Conservation (phyloP, 1,140 invertebrate species). For the Wiebesia pumilae region DNA sequence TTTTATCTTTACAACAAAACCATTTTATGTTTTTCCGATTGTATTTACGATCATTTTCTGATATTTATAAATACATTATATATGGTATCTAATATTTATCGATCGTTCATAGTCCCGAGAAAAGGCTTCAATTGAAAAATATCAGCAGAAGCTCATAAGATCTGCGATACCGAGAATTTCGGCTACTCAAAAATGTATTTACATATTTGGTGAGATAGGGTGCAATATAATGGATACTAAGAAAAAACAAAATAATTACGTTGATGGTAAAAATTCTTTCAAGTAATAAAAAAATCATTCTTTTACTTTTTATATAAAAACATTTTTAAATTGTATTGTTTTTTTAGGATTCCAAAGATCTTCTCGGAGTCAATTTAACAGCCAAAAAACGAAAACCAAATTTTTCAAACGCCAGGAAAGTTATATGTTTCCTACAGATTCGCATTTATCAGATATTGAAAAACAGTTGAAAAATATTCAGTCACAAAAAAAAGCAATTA, state of each 20-base stretch:
- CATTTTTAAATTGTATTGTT: not conserved
- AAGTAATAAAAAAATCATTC: constrained; percentile 25
- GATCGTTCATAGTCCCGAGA: constrained; percentile 32
- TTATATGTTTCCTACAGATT: not conserved
- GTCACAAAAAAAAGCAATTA: constrained; percentile 40
- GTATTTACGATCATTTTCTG: not conserved
- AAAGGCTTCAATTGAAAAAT: constrained; percentile 4
- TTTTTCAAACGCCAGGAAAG: constrained; percentile 3
- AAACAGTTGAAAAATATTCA: constrained; percentile 43
- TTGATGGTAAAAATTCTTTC: constrained; percentile 29
- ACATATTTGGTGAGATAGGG: constrained; percentile 19
- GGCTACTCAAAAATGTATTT: constrained; percentile 39
- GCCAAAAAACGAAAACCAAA: constrained; percentile 1
- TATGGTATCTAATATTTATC: not conserved
- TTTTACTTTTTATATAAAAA: not conserved
- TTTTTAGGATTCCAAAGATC: not conserved
- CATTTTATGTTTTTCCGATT: too few relatives aligned
- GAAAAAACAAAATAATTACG: constrained; percentile 6
- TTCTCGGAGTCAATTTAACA: not conserved
- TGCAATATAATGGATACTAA: not conserved
- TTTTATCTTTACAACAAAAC: too few relatives aligned
- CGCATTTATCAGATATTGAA: constrained; percentile 12
- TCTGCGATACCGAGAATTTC: not conserved
- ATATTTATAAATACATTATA: not conserved
- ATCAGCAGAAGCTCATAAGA: not conserved